Conservation (phyloP, 2,888 invertebrate genomes). For the Callyntrura guangdongensis region DNA sequence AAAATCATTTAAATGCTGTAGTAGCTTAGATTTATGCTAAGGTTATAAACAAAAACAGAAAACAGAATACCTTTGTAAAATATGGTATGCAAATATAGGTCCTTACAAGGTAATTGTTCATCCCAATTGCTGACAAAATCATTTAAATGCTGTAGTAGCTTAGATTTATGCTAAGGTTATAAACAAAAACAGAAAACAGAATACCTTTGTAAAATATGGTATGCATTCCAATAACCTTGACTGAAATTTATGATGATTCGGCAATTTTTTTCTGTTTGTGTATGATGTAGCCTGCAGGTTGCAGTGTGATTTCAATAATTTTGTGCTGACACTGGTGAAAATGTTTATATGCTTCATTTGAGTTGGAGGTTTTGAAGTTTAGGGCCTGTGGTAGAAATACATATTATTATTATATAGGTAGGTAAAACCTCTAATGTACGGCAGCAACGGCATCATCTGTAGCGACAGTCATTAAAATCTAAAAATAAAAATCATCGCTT, state of each 20-base stretch:
- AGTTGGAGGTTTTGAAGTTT: background rate
- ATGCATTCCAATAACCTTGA: constrained; percentile 51
- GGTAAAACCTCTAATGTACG: too few relatives aligned
- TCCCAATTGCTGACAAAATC: background rate
- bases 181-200: background rate
- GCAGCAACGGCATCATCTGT: background rate
- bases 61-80: background rate
- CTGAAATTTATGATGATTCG: constrained; percentile 50
- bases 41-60: background rate
- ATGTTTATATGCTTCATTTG: constrained; percentile 1
- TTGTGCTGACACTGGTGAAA: background rate
- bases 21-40: background rate
- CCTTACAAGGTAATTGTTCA: background rate
- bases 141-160: background rate
- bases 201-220: background rate
- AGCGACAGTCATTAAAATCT: constrained; percentile 42
- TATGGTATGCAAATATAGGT: background rate
- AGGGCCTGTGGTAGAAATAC: background rate
- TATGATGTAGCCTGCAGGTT: constrained; percentile 23
- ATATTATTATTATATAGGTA: background rate
- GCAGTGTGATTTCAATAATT: constrained; percentile 18
- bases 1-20: background rate
- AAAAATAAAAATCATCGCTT: constrained; percentile 36
- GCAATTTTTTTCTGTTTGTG: constrained; percentile 41
- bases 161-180: background rate